These are phyloP conservation scores for Scleropages formosus DNA, from an alignment of 2,797 vertebrate species.

Conservation along the genomic window DNA sequence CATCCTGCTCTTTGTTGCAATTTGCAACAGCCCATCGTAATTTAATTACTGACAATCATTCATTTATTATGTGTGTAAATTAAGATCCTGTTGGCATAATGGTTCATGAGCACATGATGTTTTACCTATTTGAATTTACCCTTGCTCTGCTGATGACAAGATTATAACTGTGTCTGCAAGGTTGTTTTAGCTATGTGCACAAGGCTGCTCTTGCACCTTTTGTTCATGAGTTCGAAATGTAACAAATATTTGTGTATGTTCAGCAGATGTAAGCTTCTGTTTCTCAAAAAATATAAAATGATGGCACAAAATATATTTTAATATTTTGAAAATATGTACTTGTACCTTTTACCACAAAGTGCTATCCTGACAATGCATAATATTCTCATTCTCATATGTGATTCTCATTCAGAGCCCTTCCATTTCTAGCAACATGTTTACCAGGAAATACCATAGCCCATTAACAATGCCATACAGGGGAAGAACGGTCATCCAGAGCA, in stretches of 20 bases:
- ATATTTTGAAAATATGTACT: too few relatives aligned
- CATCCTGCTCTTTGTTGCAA: not conserved
- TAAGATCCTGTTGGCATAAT: slow-evolving; percentile 4
- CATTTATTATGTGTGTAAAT: slow-evolving; percentile 6
- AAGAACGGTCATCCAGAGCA: not conserved
- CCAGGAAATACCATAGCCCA: too few relatives aligned
- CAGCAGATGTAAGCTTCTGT: not conserved
- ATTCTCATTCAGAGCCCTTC: too few relatives aligned
- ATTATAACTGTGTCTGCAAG: slow-evolving; percentile 5
- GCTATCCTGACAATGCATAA: too few relatives aligned
- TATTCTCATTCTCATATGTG: too few relatives aligned
- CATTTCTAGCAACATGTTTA: too few relatives aligned
- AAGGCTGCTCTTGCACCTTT: not conserved
- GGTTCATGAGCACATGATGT: not conserved
- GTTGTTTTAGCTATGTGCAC: not conserved
- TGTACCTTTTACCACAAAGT: too few relatives aligned
- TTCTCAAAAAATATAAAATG: too few relatives aligned
- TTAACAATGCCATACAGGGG: not conserved
- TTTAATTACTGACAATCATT: not conserved
- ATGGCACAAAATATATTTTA: too few relatives aligned
- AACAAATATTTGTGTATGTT: slow-evolving; percentile 13
- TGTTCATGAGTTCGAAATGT: not conserved
- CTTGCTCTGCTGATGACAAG: not conserved
- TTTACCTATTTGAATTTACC: not conserved
- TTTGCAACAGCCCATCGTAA: not conserved